Base-by-base conservation (phyloP, 1,140 invertebrate species). In the Achatina immaculata region DNA sequence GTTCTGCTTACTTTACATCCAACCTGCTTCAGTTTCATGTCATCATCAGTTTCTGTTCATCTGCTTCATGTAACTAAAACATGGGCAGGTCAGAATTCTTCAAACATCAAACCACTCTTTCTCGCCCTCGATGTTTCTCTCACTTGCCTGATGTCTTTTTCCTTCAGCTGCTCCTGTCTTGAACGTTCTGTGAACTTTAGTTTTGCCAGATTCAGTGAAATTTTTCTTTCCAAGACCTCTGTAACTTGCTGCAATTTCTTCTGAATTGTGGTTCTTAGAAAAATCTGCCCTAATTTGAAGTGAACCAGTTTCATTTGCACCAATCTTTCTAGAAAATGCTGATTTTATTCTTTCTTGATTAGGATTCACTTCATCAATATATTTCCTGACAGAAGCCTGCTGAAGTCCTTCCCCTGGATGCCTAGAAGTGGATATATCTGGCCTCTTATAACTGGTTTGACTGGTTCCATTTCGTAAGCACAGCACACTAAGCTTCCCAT, bases 401-500 rank as follows among this genome's bases (percentile, higher is more conserved):
- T 7, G 16, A 24, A 19, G 48, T 14, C 48, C 21, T 24, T 62
- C 58, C 6, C 28, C 31, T n/a, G 6, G 58, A 6, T 4, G 28
- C 28, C 11, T 28, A 28, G n/a, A 31, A 14, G 16, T 31, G n/a
- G 28, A 31, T 28, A 28, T 31, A 28, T 4, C 28, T 31, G 58
- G 4, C 0, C 31, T 31, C 2, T 62, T n/a, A 34, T n/a, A 21
- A 62, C 0, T 28, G 9, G 1, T 21, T 0, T 6, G 58, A 9
- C 28, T 34, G n/a, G 58, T 31, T 74, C 31, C 36, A 43, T 78
- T 16, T 31, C 78, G 55, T 43, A 80, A 36, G 42, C 78, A 80
- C 1, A 80, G 48, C 0, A 80, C 36, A 28, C 43, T 42, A 38
- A 51, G 9, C 4, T 43, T 71, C 34, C 78, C 78, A 80, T 36